Conservation (phyloP, 2,797 vertebrate species). For the Cirrhinus molitorella region DNA sequence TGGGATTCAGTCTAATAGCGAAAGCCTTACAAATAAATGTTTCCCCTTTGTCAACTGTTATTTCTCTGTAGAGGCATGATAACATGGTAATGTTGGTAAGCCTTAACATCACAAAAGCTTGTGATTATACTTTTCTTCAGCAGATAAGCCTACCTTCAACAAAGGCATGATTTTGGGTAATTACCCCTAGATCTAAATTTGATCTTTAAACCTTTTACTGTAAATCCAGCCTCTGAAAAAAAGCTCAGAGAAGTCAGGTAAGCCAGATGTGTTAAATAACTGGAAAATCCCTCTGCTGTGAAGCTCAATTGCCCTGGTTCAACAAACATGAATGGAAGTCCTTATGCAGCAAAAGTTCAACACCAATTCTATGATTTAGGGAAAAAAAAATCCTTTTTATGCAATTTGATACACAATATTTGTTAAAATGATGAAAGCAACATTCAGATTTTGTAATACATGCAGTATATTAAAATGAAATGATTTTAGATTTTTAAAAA, state of each 20-base stretch:
- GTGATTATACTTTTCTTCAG: slow-evolving; percentile 51
- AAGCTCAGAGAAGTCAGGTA: slow-evolving; percentile 1
- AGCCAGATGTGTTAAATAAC: slow-evolving; percentile 27
- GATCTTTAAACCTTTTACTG: slow-evolving; percentile 57
- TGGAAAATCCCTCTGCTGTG: slow-evolving; percentile 28
- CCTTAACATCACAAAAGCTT: slow-evolving; percentile 52
- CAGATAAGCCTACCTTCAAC: slow-evolving; percentile 60
- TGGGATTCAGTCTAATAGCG: slow-evolving; percentile 52
- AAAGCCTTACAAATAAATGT: slow-evolving; percentile 58
- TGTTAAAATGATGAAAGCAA: neutral
- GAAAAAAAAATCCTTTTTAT: neutral
- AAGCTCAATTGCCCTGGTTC: neutral
- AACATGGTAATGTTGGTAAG: slow-evolving; percentile 50
- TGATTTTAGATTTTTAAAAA: neutral
- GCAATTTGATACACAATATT: neutral
- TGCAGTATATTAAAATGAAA: neutral
- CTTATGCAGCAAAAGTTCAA: neutral
- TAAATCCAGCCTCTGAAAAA: slow-evolving; percentile 55
- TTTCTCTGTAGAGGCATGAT: slow-evolving; percentile 49
- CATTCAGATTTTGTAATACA: neutral
- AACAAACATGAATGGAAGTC: neutral
- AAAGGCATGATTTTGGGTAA: slow-evolving; percentile 50
- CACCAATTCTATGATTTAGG: neutral
- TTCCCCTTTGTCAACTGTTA: slow-evolving; percentile 56
- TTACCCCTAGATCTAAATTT: slow-evolving; percentile 52